A percentile compares a stretch with the other conserved stretches of the same genome.
Conservation (phyloP, 2,113 vertebrate species). For the Platichthys stellatus region DNA sequence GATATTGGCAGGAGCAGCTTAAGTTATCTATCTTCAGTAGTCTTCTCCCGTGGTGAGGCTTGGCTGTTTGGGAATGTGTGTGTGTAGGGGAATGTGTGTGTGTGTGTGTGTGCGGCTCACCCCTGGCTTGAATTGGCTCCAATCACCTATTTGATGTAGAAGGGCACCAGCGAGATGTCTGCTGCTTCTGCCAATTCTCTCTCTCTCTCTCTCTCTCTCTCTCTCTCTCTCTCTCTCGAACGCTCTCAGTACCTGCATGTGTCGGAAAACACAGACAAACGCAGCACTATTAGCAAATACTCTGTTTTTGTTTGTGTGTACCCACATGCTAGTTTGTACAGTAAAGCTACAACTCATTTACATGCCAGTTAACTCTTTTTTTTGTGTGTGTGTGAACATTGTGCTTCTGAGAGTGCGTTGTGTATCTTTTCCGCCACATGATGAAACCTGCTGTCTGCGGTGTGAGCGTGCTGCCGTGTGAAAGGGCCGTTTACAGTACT, state of each 20-base stretch:
- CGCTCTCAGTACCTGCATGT: constrained; percentile 11
- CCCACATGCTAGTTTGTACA: not conserved
- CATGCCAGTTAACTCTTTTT: not conserved
- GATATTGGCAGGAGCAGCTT: constrained; percentile 33
- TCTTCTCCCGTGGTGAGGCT: constrained; percentile 35
- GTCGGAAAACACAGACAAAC: not conserved
- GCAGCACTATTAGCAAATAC: not conserved
- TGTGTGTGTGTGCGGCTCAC: not conserved
- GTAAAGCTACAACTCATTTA: not conserved
- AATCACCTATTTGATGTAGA: constrained; percentile 70
- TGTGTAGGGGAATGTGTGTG: not conserved
- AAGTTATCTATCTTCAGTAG: constrained; percentile 36
- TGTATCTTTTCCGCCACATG: not conserved
- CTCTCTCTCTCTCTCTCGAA: constrained; percentile 8
- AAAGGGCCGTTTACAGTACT: constrained; percentile 41
- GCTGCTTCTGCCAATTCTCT: constrained; percentile 45
- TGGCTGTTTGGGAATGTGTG: constrained; percentile 35
- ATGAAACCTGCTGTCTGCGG: constrained; percentile 2
- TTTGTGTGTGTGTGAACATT: not conserved
- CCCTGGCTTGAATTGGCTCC: constrained; percentile 62
- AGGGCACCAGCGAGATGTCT: constrained; percentile 64
- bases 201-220: constrained; percentile 16
- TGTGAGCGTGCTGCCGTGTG: constrained; percentile 16
- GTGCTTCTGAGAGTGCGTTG: not conserved
- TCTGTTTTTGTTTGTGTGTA: not conserved